Base-by-base conservation (phyloP, 2,113 vertebrate species). In the Ageneiosus marmoratus region DNA sequence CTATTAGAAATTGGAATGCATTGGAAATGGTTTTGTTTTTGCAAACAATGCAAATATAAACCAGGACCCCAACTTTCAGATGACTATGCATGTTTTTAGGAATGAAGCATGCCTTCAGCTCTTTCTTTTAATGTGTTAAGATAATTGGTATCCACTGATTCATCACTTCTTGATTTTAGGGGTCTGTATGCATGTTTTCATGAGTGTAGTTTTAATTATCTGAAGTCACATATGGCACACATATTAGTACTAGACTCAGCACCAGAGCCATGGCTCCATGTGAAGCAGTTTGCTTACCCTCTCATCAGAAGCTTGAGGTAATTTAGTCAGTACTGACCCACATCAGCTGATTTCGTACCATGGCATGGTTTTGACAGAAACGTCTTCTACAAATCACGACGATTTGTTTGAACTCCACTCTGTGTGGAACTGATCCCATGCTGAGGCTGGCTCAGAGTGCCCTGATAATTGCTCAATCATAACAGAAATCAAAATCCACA, bases 401-500 rank as follows among this genome's bases (percentile, higher is more conserved):
- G 83, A 85, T 85, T 87, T 83, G 80, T 87, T 83, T 85, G 81
- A 85, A 85, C 73, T 83, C 76, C 55, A 67, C 77, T 76, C 84
- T 72, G 77, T 77, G 80, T 80, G 82, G 55, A 84, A 83, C 82
- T 81, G 77, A 86, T 58, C 79, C 77, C 12, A 20, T 53, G 69
- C 70, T 67, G 67, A 79, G 75, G 77, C 81, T 81, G 76, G 74
- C 77, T 86, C 44, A 29, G 56, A 67, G 78, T 80, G 86, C 73
- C 75, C 65, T 81, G 82, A 85, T 79, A 87, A 87, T 85, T 83
- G 75, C 87, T 83, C 79, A 83, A 87, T 82, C 82, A 86, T 86
- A 87, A 89, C 83, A 87, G 82, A 80, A 86, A 87, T 87, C 82
- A 83, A 84, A 88, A 82, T 79, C 84, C 72, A 79, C 50, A 75